A percentile compares a stretch with the other conserved stretches of the same genome.
These are phyloP conservation scores for Lepidocyrtoides sp. DNA, from an alignment of 2,888 invertebrate genomes.

Conservation along the genomic window DNA sequence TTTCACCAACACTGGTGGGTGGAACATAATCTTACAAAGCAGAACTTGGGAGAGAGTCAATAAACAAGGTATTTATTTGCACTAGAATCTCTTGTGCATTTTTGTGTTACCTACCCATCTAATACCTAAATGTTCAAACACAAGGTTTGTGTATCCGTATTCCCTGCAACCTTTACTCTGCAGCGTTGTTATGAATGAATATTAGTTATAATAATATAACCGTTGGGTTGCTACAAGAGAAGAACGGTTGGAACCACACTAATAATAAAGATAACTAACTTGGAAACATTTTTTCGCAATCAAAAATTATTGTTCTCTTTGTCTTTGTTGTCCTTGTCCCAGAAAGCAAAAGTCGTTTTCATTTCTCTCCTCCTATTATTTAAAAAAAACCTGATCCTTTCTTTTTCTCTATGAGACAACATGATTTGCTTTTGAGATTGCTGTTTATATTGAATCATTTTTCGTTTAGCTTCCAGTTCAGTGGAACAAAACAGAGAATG, in stretches of 20 bases:
- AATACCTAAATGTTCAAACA: too few relatives aligned
- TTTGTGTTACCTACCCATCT: not conserved
- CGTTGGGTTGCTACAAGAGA: too few relatives aligned
- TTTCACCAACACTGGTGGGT: not conserved
- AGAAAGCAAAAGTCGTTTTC: not conserved
- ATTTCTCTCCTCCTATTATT: not conserved
- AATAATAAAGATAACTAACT: slow-evolving; percentile 22
- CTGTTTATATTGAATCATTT: slow-evolving; percentile 40
- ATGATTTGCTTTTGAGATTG: not conserved
- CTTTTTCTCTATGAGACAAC: not conserved
- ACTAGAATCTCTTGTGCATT: not conserved
- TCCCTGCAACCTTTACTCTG: too few relatives aligned
- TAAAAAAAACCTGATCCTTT: not conserved
- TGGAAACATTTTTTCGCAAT: not conserved
- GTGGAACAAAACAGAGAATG: slow-evolving; percentile 27
- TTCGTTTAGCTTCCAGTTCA: slow-evolving; percentile 49
- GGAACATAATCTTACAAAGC: not conserved
- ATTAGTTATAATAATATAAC: too few relatives aligned
- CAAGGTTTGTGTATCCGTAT: too few relatives aligned
- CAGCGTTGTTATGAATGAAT: too few relatives aligned
- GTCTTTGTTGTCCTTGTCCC: slow-evolving; percentile 21
- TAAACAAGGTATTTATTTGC: slow-evolving; percentile 10
- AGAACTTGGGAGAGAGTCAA: not conserved
- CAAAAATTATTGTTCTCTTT: slow-evolving; percentile 36
- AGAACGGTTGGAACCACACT: too few relatives aligned